These are phyloP conservation scores for Malacosoma neustria DNA, from an alignment of 2,888 invertebrate genomes.

Conservation along the genomic window DNA sequence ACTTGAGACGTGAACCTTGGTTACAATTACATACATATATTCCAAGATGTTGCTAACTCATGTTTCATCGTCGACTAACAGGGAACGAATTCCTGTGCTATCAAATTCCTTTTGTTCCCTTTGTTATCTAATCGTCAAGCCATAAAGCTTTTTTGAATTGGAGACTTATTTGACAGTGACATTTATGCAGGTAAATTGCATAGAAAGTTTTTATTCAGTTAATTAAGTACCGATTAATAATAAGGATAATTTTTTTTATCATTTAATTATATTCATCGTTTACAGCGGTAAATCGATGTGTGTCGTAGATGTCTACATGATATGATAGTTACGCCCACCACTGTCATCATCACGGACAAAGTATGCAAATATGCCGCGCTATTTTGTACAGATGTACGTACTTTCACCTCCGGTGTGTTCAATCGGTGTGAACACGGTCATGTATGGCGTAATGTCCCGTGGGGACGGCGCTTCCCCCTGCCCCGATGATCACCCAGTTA, in stretches of 20 bases:
- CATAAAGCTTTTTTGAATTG: constrained; percentile 15
- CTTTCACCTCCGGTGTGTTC: constrained; percentile 58
- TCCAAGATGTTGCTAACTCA: neutral
- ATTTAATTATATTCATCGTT: too few relatives aligned
- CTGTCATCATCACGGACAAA: constrained; percentile 13
- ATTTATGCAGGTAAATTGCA: too few relatives aligned
- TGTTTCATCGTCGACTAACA: neutral
- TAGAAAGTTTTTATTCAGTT: too few relatives aligned
- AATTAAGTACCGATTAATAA: too few relatives aligned
- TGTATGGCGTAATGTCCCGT: constrained; percentile 12
- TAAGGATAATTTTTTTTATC: too few relatives aligned
- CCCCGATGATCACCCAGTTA: constrained; percentile 5
- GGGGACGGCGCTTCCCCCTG: neutral
- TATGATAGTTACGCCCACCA: constrained; percentile 35
- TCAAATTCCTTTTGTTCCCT: constrained; percentile 18
- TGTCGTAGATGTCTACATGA: constrained; percentile 12
- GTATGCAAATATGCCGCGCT: constrained; percentile 26
- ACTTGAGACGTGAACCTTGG: constrained; percentile 7
- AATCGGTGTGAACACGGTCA: constrained; percentile 35
- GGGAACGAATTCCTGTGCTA: constrained; percentile 1
- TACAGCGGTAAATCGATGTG: constrained; percentile 8
- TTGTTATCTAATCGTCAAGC: constrained; percentile 31
- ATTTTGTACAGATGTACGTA: constrained; percentile 41
- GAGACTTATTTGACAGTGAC: neutral
- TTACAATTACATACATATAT: neutral